A percentile compares a stretch with the other conserved stretches of the same genome.
phyloP scores from a whole-genome alignment of 2,888 invertebrate genomes.

The Willowsia nigromaculata region DNA sequence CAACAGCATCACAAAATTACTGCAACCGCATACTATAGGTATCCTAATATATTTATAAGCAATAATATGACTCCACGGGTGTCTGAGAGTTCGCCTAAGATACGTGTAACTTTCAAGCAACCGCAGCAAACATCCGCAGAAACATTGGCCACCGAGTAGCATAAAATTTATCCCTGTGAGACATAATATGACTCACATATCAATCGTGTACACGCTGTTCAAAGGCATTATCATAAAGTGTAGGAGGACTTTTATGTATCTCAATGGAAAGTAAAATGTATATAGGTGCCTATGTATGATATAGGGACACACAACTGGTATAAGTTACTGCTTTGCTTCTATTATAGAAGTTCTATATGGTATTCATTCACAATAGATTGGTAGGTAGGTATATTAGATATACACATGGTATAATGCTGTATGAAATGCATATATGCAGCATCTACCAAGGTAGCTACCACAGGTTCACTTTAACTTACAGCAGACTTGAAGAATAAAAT shows the following conservation, averaged over 20 bases:
- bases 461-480: too few species aligned
- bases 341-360: too few species aligned
- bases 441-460: too few species aligned
- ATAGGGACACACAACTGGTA: background rate
- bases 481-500: too few species aligned
- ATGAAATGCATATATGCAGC: too few species aligned
- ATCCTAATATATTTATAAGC: too few species aligned
- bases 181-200: conserved; percentile 59
- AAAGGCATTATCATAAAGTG: conserved; percentile 61
- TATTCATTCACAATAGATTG: too few species aligned
- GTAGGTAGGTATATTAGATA: too few species aligned
- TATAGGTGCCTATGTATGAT: background rate
- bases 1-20: too few species aligned
- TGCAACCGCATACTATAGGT: too few species aligned
- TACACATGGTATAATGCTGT: too few species aligned
- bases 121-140: conserved; percentile 1
- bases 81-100: background rate
- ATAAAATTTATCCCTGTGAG: conserved; percentile 40
- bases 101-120: background rate
- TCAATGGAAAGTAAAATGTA: background rate
- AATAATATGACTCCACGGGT: background rate
- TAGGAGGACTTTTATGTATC: conserved; percentile 23
- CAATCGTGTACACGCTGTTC: conserved; percentile 52
- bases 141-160: background rate
- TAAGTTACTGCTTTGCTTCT: too few species aligned